Conservation (phyloP, 2,113 vertebrate genomes). For the Oxyruncus cristatus region DNA sequence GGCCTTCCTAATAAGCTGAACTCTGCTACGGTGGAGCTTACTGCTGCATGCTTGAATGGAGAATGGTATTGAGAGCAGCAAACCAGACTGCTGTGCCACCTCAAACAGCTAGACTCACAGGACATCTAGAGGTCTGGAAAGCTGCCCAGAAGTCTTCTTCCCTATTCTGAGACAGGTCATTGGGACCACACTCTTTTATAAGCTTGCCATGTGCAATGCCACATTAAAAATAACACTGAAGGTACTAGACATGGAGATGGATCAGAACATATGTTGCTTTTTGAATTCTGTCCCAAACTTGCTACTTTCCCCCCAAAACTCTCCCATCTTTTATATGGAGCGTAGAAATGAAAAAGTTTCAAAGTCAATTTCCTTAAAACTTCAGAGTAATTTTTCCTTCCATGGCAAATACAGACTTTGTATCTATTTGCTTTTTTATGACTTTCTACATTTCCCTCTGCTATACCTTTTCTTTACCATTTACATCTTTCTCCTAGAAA, state of each 20-base stretch:
- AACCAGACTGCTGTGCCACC: not conserved
- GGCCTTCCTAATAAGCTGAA: not conserved
- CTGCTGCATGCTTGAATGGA: not conserved
- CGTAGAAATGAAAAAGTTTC: not conserved
- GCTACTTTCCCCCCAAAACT: not conserved
- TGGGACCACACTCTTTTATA: not conserved
- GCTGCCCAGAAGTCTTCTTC: not conserved
- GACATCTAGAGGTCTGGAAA: not conserved
- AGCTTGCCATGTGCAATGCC: not conserved
- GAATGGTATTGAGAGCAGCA: not conserved
- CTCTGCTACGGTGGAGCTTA: not conserved
- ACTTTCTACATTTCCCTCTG: not conserved
- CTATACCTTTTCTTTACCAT: not conserved
- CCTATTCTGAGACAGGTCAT: not conserved
- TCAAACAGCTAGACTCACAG: not conserved
- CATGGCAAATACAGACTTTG: not conserved
- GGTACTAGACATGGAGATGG: not conserved
- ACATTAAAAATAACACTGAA: not conserved
- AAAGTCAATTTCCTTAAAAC: not conserved
- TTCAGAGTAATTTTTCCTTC: not conserved
- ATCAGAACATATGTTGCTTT: not conserved
- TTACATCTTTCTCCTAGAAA: not conserved
- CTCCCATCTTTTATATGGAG: not conserved
- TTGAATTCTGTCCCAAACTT: not conserved
- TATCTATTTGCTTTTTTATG: not conserved